These are phyloP conservation scores for Malthinus seriepunctatus DNA, from an alignment of 2,888 invertebrate species.

Conservation along the genomic window DNA sequence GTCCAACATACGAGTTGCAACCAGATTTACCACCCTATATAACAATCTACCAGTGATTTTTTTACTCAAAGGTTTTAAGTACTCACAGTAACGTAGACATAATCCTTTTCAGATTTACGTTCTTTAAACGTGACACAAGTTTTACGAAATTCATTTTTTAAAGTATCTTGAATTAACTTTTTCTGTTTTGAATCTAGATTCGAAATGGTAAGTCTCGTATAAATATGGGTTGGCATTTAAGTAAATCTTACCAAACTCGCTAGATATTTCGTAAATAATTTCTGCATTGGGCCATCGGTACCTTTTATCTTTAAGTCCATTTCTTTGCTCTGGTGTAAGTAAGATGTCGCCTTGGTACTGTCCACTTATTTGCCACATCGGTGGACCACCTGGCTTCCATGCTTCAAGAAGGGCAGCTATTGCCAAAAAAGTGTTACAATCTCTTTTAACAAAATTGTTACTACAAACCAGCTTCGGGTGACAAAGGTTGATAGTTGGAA, in stretches of 20 bases:
- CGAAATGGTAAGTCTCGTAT: too few species aligned
- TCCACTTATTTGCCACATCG: constrained; percentile 18
- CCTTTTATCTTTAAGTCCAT: constrained; percentile 4
- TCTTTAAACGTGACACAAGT: constrained; percentile 9
- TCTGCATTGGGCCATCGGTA: constrained; percentile 4
- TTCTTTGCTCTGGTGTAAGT: constrained; percentile 4
- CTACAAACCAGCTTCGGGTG: not conserved
- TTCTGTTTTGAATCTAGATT: not conserved
- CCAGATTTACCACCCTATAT: constrained; percentile 16
- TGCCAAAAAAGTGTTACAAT: too few species aligned
- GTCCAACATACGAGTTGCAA: constrained; percentile 25
- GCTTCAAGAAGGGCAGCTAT: too few species aligned
- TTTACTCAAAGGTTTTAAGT: not conserved
- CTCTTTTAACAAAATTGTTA: not conserved
- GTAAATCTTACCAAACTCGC: not conserved
- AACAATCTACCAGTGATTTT: not conserved
- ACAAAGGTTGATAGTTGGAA: not conserved
- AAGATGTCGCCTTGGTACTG: constrained; percentile 22
- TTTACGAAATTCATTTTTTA: not conserved
- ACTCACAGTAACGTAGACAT: constrained; percentile 16
- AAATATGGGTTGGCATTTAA: not conserved
- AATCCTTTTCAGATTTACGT: constrained; percentile 1
- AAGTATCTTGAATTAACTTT: not conserved
- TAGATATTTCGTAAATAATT: constrained; percentile 10
- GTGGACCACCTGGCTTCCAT: too few species aligned